Conservation (phyloP, 2,888 invertebrate species). For the Pristionchus exspectatus region DNA sequence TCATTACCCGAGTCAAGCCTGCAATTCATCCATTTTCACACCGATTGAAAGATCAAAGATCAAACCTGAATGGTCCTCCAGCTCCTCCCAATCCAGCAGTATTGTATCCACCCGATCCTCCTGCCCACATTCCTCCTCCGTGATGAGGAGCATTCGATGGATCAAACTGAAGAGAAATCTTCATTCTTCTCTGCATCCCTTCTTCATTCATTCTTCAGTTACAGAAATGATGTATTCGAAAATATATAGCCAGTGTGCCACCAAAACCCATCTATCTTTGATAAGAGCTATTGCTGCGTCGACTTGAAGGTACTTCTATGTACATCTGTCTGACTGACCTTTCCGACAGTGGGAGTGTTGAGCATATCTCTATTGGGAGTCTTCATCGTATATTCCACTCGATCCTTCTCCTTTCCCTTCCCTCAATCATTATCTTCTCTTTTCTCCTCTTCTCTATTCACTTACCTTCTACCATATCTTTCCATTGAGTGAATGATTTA, state of each 20-base stretch:
- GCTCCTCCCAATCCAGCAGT: constrained; percentile 96
- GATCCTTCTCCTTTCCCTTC: constrained; percentile 56
- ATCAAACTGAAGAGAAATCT: constrained; percentile 61
- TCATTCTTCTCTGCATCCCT: background rate
- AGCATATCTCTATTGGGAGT: constrained; percentile 80
- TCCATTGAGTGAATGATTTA: constrained; percentile 70
- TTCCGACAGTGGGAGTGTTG: constrained; percentile 91
- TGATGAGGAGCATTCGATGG: constrained; percentile 87
- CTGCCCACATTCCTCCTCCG: constrained; percentile 97
- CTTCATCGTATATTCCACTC: constrained; percentile 56
- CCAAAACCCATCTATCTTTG: too few relatives aligned
- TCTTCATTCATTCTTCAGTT: background rate
- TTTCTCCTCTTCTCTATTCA: background rate
- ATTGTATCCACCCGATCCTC: constrained; percentile 91
- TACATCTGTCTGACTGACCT: constrained; percentile 79
- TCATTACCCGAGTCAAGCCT: constrained; percentile 93
- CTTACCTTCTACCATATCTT: constrained; percentile 65
- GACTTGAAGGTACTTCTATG: too few relatives aligned
- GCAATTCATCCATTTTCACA: background rate
- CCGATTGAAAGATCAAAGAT: constrained; percentile 17
- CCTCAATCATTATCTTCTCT: background rate
- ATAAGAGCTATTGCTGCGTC: too few relatives aligned
- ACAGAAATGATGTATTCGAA: too few relatives aligned
- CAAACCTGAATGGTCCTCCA: constrained; percentile 89
- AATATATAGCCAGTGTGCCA: too few relatives aligned